These are phyloP conservation scores for Oasisia sp. DNA, from an alignment of 2,888 invertebrate species.

Conservation along the genomic window DNA sequence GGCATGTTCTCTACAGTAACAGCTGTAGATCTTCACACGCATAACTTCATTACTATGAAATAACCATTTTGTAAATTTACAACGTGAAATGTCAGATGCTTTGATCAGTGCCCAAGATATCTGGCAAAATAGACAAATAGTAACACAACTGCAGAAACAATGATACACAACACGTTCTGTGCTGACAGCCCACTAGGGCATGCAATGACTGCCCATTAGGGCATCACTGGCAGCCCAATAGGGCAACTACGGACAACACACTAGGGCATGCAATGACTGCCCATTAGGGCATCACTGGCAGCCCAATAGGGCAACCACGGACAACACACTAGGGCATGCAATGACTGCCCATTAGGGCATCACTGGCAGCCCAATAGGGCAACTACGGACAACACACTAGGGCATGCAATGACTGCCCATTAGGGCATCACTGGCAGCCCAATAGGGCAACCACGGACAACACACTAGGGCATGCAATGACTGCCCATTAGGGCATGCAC, in stretches of 20 bases:
- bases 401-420: not conserved
- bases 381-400: not conserved
- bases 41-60: not conserved
- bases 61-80: no score
- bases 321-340: not conserved
- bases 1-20: not conserved
- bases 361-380: not conserved
- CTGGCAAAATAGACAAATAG: not conserved
- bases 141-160: not conserved
- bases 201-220: not conserved
- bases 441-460: not conserved
- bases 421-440: not conserved
- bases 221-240: not conserved
- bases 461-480: not conserved
- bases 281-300: conserved; percentile 8
- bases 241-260: not conserved
- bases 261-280: not conserved
- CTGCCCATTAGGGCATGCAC: not conserved
- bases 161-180: not conserved
- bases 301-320: not conserved
- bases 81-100: not conserved
- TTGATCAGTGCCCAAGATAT: not conserved
- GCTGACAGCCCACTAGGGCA: not conserved
- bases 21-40: not conserved
- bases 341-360: not conserved